A percentile compares a stretch with the other conserved stretches of the same genome.
phyloP scores from a whole-genome alignment of 2,888 invertebrate genomes.

The Xestia ashworthii region DNA sequence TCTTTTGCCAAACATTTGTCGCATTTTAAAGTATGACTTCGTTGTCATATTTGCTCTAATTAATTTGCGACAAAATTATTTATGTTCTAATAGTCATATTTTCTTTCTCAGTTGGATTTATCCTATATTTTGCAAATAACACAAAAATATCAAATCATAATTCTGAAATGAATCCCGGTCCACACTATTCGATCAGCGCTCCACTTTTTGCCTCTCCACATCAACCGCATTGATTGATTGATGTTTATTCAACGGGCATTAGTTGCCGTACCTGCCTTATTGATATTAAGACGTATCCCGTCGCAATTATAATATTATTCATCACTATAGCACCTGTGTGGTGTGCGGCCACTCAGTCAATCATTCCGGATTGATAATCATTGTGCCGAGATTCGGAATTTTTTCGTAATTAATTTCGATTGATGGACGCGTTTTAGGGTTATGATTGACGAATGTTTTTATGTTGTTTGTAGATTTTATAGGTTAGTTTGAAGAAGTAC shows the following conservation, averaged over 20 bases:
- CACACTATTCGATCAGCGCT: slow-evolving; percentile 65
- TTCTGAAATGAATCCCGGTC: slow-evolving; percentile 66
- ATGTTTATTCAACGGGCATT: slow-evolving; percentile 86
- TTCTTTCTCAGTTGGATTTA: neutral
- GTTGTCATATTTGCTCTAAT: neutral
- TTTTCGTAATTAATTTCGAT: slow-evolving; percentile 71
- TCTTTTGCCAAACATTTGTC: neutral
- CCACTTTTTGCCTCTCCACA: slow-evolving; percentile 78
- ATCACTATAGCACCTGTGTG: slow-evolving; percentile 67
- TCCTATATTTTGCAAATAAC: neutral
- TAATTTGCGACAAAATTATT: neutral
- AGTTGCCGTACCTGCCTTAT: slow-evolving; percentile 80
- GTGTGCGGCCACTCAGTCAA: slow-evolving; percentile 63
- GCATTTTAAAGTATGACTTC: neutral
- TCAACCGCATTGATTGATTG: slow-evolving; percentile 85
- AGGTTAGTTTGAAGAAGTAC: slow-evolving; percentile 17
- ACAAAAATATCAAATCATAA: slow-evolving; percentile 20
- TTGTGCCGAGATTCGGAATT: slow-evolving; percentile 60
- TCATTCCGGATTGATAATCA: slow-evolving; percentile 66
- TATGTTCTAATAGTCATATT: neutral
- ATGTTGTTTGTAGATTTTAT: slow-evolving; percentile 22
- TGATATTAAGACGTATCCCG: slow-evolving; percentile 83
- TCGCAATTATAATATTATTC: slow-evolving; percentile 71
- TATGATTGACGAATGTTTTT: slow-evolving; percentile 40
- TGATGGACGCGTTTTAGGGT: slow-evolving; percentile 62